phyloP scores from a whole-genome alignment of 2,888 invertebrate species.

The Phyllotreta striolata region DNA sequence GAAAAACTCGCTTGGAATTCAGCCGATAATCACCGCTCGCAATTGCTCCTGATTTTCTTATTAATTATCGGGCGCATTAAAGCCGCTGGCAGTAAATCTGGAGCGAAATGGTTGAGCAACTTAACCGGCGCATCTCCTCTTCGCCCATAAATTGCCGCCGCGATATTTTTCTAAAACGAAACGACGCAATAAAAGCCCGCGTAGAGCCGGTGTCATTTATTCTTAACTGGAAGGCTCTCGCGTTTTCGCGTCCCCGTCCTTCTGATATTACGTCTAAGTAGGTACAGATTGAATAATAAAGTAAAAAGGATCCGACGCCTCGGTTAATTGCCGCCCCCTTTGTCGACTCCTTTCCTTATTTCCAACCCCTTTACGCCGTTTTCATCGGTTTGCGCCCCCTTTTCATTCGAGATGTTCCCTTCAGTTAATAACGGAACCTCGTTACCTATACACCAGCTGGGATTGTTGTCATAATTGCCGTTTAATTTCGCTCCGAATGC shows the following conservation, averaged over 20 bases:
- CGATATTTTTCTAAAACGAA: slow-evolving; percentile 12
- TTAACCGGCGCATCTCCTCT: too few relatives aligned
- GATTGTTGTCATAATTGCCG: slow-evolving; percentile 19
- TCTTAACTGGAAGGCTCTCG: slow-evolving; percentile 1
- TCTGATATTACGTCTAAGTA: slow-evolving; percentile 16
- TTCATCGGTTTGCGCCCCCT: slow-evolving; percentile 8
- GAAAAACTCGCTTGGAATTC: too few relatives aligned
- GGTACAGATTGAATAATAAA: slow-evolving; percentile 19
- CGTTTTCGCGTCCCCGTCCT: background rate
- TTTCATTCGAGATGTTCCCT: slow-evolving; percentile 21
- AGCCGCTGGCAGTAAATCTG: too few relatives aligned
- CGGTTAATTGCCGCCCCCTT: slow-evolving; percentile 21
- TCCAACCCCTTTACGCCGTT: slow-evolving; percentile 9
- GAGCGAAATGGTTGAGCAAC: too few relatives aligned
- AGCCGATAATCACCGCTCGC: too few relatives aligned
- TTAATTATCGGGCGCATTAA: too few relatives aligned
- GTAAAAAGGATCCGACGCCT: slow-evolving; percentile 20
- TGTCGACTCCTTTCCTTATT: slow-evolving; percentile 20
- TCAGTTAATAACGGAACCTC: slow-evolving; percentile 23
- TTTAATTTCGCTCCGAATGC: slow-evolving; percentile 10
- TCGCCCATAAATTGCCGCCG: slow-evolving; percentile 3
- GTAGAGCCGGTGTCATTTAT: slow-evolving; percentile 7
- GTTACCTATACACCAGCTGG: slow-evolving; percentile 14
- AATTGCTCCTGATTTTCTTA: too few relatives aligned
- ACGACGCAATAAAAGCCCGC: background rate